Evolutionary conservation across 2,797 vertebrate species (phyloP).

Genomic region (Poecilia gillii): DNA sequence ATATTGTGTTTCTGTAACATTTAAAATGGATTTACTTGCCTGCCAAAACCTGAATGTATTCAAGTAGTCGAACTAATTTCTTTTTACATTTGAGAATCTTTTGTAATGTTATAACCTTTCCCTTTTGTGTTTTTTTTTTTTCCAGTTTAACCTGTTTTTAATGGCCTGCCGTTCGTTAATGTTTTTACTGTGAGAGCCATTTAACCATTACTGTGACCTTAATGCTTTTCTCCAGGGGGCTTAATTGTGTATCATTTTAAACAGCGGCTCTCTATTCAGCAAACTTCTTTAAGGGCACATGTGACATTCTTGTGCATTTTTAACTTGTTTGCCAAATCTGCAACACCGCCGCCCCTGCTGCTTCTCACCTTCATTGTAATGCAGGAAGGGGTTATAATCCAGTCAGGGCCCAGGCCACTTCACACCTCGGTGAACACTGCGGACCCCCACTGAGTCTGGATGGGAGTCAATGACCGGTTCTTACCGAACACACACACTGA

Average conservation of each 20-base stretch:
- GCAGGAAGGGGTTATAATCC: conserved; percentile 68
- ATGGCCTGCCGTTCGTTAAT: conserved; percentile 53
- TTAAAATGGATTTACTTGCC: neutral
- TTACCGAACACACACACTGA: conserved; percentile 40
- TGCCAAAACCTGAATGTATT: neutral
- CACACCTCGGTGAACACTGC: conserved; percentile 67
- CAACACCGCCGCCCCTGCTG: conserved; percentile 52
- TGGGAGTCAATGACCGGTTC: conserved; percentile 56
- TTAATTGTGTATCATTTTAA: conserved; percentile 70
- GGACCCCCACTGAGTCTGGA: conserved; percentile 66
- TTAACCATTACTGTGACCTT: conserved; percentile 59
- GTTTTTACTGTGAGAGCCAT: conserved; percentile 40
- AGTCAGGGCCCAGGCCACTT: conserved; percentile 66
- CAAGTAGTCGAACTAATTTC: neutral
- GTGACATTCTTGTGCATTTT: conserved; percentile 51
- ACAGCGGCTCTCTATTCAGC: conserved; percentile 56
- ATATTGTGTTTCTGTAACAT: neutral
- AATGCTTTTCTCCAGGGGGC: conserved; percentile 40
- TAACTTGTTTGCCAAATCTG: conserved; percentile 65
- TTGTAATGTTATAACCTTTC: neutral
- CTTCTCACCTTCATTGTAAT: conserved; percentile 75
- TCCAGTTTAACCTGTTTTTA: conserved; percentile 64
- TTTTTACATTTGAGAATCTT: conserved; percentile 14
- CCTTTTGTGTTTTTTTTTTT: conserved; percentile 2
- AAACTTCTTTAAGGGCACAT: conserved; percentile 37